These are phyloP conservation scores for Calcarius lapponicus DNA, from an alignment of 2,797 vertebrate species.

Conservation along the genomic window DNA sequence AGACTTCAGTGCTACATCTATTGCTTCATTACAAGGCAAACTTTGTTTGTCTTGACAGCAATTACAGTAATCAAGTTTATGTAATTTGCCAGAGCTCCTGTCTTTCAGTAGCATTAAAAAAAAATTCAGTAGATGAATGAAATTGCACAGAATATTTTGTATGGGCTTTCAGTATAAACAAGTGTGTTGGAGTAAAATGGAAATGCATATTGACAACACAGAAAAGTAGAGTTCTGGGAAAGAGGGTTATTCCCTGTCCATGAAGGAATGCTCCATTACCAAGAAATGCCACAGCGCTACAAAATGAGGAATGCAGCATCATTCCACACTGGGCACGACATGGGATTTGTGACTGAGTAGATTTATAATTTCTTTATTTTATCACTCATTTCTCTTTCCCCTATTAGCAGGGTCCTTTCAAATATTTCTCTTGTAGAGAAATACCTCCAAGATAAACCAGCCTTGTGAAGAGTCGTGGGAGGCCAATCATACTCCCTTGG, in stretches of 20 bases:
- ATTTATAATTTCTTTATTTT: neutral
- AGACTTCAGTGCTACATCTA: neutral
- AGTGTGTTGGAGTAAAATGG: neutral
- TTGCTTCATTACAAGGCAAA: neutral
- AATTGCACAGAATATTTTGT: neutral
- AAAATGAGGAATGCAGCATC: neutral
- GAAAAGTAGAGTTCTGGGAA: neutral
- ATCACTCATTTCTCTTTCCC: neutral
- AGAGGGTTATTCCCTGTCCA: neutral
- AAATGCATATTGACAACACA: neutral
- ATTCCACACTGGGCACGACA: neutral
- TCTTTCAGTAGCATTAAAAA: neutral
- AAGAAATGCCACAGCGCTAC: neutral
- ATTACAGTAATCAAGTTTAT: conserved; percentile 10
- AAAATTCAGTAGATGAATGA: neutral
- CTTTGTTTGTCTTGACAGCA: neutral
- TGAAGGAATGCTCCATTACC: neutral
- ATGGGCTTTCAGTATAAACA: neutral
- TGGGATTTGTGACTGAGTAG: neutral
- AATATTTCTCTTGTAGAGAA: neutral
- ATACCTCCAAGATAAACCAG: neutral
- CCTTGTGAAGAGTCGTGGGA: neutral
- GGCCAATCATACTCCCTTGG: neutral
- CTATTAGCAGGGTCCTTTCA: neutral
- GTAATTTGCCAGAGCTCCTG: neutral